Percentiles rank a stretch among this genome's conserved stretches.
Evolutionary conservation across 2,888 invertebrate genomes (phyloP).

Genomic region (Philereme vetulata): DNA sequence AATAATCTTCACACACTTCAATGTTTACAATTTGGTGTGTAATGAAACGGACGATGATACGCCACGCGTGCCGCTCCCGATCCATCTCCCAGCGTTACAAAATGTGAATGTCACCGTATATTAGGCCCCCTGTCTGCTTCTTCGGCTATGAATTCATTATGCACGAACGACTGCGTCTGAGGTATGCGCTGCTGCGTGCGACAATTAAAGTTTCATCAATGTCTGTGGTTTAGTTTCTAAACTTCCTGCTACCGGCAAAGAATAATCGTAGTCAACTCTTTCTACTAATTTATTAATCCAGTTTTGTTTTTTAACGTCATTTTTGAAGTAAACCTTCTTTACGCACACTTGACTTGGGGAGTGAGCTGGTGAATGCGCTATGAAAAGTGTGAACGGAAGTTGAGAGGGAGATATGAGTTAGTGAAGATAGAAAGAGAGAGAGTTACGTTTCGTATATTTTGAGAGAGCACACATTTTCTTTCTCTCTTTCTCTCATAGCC

Average conservation of each 20-base stretch:
- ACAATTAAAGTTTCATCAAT: slow-evolving; percentile 70
- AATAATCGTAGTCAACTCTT: neutral
- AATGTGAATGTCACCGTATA: slow-evolving; percentile 37
- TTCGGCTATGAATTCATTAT: slow-evolving; percentile 59
- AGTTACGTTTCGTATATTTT: too few species aligned
- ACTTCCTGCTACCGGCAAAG: slow-evolving; percentile 60
- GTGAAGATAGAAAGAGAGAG: too few species aligned
- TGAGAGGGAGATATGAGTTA: too few species aligned
- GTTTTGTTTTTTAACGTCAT: neutral
- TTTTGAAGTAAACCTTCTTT: too few species aligned
- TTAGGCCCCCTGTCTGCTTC: slow-evolving; percentile 38
- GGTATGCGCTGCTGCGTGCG: slow-evolving; percentile 61
- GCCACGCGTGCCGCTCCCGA: slow-evolving; percentile 6
- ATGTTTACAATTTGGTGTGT: neutral
- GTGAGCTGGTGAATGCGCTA: too few species aligned
- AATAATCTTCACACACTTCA: neutral
- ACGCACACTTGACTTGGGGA: too few species aligned
- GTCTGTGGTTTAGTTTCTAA: slow-evolving; percentile 48
- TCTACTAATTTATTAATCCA: neutral
- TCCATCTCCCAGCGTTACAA: slow-evolving; percentile 10
- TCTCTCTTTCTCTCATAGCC: too few species aligned
- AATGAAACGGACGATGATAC: neutral
- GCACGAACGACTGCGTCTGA: slow-evolving; percentile 52
- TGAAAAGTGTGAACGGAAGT: too few species aligned
- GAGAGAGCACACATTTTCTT: too few species aligned